Base-by-base conservation (phyloP, 2,888 invertebrate species). In the Ischnura elegans region DNA sequence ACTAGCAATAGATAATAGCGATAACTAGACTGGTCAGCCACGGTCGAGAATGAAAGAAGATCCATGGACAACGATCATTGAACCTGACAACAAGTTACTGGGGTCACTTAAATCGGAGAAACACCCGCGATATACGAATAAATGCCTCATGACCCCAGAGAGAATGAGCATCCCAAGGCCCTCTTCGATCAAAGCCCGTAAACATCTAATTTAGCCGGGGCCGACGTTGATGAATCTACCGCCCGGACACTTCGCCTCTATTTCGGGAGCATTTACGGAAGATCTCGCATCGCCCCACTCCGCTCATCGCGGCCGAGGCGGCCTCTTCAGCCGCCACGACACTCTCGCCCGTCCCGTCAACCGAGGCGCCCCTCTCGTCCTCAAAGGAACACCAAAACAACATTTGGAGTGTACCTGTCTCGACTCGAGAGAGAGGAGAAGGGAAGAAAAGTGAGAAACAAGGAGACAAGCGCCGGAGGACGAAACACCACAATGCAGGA, bases 231-330 rank as follows among this genome's bases (percentile, higher is more conserved):
- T 90, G 90, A 61, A 90, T 90, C 90, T 61, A n/a, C 61, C 43
- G 90, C 19, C 90, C 90, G 90, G 90, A 90, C 90, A 90, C 90
- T 61, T 90, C 61, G 61, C n/a, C 43, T 90, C 61, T 90, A 90
- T 90, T 90, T 90, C 43, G 61, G 90, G 90, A 90, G 61, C 90
- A 90, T 90, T 90, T 90, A 66, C 90, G 90, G 90, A 90, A 90
- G 90, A 55, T 76, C 76, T 76, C 76, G 25, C 76, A 8, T 66
- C 90, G 21, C 25, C 76, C 76, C 36, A n/a, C 36, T 76, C 29
- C 76, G n/a, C 61, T 61, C n/a, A 19, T 19, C 51, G 51, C 51
- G 13, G 51, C 51, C 8, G 84, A 84, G 84, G 84, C 84, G 16
- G 51, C 19, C 51, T 8, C 51, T 47, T 5, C 61, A 25, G 61